phyloP scores from a whole-genome alignment of 92 coral and sea anemone species.

The Parazoanthus darwini region DNA sequence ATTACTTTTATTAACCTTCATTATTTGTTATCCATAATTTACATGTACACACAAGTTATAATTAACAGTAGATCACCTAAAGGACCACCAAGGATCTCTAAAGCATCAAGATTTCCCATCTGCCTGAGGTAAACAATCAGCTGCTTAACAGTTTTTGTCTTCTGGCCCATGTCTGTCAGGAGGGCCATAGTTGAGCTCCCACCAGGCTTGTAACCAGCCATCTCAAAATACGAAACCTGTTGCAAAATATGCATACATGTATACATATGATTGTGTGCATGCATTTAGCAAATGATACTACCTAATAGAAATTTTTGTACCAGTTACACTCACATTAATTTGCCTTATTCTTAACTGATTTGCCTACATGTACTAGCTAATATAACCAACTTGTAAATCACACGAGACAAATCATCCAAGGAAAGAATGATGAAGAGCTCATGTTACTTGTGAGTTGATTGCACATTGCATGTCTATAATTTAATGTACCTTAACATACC shows the following conservation, averaged over 20 bases:
- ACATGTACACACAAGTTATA: background rate
- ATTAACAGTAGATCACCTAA: background rate
- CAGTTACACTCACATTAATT: background rate
- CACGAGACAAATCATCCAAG: too few species aligned
- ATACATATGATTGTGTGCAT: too few species aligned
- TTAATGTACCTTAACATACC: too few species aligned
- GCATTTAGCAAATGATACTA: background rate
- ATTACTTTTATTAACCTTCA: too few species aligned
- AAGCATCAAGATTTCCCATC: constrained; percentile 70
- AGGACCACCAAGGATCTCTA: constrained; percentile 55
- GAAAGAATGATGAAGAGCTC: too few species aligned
- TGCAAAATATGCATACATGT: background rate
- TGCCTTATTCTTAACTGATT: too few species aligned
- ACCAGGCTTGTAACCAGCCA: constrained; percentile 43
- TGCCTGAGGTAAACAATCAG: constrained; percentile 66
- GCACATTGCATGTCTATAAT: too few species aligned
- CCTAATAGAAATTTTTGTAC: background rate
- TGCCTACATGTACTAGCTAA: too few species aligned
- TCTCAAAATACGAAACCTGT: constrained; percentile 73
- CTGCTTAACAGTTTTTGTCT: constrained; percentile 78
- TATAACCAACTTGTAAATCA: too few species aligned
- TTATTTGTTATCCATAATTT: too few species aligned
- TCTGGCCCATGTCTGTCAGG: constrained; percentile 79
- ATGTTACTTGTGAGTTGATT: too few species aligned
- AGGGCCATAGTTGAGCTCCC: constrained; percentile 69